A percentile compares a stretch with the other conserved stretches of the same genome.
Evolutionary conservation across 1,140 invertebrate genomes (phyloP).

Genomic region (Tyrophagus putrescentiae): DNA sequence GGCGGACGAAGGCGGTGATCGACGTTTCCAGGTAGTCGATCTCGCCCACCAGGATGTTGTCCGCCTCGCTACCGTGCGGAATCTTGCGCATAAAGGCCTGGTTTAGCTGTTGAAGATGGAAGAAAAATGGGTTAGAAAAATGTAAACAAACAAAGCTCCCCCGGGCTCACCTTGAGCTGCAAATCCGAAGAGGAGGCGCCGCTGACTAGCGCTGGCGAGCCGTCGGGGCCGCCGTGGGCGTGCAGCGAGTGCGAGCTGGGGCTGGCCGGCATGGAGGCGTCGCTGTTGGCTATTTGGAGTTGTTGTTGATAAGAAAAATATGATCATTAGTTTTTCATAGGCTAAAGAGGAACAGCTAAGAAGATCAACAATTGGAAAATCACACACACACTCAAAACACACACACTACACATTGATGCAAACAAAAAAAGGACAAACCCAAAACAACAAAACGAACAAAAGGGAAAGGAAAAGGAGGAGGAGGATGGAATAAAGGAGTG

Average conservation of each 20-base stretch:
- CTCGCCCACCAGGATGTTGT: slow-evolving; percentile 93
- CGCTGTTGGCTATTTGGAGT: background rate
- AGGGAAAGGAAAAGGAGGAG: slow-evolving; percentile 13
- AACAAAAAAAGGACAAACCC: background rate
- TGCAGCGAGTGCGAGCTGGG: slow-evolving; percentile 29
- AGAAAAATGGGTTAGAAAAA: background rate
- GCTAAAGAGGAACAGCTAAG: background rate
- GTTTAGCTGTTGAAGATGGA: slow-evolving; percentile 47
- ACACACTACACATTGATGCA: background rate
- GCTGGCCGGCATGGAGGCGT: slow-evolving; percentile 25
- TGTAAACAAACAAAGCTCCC: background rate
- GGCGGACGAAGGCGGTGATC: slow-evolving; percentile 76
- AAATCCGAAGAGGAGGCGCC: slow-evolving; percentile 31
- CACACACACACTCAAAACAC: background rate
- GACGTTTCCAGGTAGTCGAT: slow-evolving; percentile 86
- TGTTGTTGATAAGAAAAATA: background rate
- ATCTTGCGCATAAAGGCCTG: slow-evolving; percentile 92
- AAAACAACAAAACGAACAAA: background rate
- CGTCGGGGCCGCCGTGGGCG: slow-evolving; percentile 26
- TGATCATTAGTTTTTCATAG: too few relatives aligned
- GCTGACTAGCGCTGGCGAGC: slow-evolving; percentile 20
- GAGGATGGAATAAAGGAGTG: slow-evolving; percentile 9
- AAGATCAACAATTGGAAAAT: background rate
- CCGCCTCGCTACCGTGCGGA: slow-evolving; percentile 85
- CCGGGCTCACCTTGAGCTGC: slow-evolving; percentile 28